Percentiles rank a stretch among this genome's conserved stretches.
Evolutionary conservation across 2,888 invertebrate species (phyloP).

Genomic region (Uloborus plumipes): DNA sequence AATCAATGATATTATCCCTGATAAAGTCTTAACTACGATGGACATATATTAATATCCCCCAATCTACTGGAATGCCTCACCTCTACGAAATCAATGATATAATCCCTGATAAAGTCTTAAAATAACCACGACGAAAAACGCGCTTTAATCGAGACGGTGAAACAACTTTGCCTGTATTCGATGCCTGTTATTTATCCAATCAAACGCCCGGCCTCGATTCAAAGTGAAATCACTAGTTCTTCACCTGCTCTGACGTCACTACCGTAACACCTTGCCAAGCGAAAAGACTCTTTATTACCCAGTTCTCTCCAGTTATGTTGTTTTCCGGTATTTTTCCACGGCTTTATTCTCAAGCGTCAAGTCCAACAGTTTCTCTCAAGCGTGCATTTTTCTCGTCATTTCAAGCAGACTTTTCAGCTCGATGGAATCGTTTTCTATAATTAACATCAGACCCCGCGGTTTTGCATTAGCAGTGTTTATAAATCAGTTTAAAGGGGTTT

Average conservation of each 20-base stretch:
- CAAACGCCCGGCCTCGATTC: not conserved
- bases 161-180: not conserved
- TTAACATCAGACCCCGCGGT: no score
- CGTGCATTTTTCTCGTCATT: slow-evolving; percentile 1
- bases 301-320: not conserved
- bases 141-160: not conserved
- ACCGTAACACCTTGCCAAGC: slow-evolving; percentile 11
- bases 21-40: not conserved
- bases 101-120: not conserved
- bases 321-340: slow-evolving; percentile 7
- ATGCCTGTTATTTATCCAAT: slow-evolving; percentile 7
- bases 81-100: no score
- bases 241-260: slow-evolving; percentile 28
- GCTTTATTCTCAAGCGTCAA: slow-evolving; percentile 14
- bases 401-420: not conserved
- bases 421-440: no score
- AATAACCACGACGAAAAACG: not conserved
- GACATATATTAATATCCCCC: no score
- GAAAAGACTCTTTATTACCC: slow-evolving; percentile 21
- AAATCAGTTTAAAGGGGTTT: no score
- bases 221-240: slow-evolving; percentile 5
- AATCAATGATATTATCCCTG: no score
- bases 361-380: slow-evolving; percentile 18
- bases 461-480: no score
- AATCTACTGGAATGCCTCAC: no score